Evolutionary conservation across 2,888 invertebrate species (phyloP), one percentile per base, ranked within the genome.

Genomic region (Drosophila kuntzei): DNA sequence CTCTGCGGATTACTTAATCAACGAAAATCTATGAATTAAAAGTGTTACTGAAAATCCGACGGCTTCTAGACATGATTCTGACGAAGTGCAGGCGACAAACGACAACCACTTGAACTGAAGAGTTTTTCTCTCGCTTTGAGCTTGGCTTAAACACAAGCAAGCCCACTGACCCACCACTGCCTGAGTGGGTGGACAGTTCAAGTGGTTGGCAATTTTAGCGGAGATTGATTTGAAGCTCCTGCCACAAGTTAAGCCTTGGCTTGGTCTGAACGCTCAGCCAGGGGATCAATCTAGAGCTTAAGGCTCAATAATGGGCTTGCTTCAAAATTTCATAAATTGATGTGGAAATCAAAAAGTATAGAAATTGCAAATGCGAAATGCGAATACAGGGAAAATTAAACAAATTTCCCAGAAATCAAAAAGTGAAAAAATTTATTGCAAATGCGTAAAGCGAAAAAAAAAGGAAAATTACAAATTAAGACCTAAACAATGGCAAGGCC

Each of bases 1-100:
- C 34, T 18, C 50, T 2, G 57, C 47, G 87, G 83, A 85, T 87
- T 88, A 87, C 85, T 84, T 81, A 87, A 87, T 80, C 78, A 72
- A 68, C 79, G 72, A 64, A 67, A 82, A 82, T 82, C 80, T 82
- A 85, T 88, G 88, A 87, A 87, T 87, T 88, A 79, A 87, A 82
- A 66, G 73, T 68, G 61, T 72, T 76, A 75, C 55, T 59, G 76
- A 58, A 76, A 87, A 82, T 84, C 80, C 80, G 36, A 4, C 64
- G 36, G 83, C 62, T 65, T 70, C 54, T 36, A 41, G 16, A 8
- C 39, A 55, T 43, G 47, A 65, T 81, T 79, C 64, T 64, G 22
- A 29, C 32, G 76, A 76, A 82, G 2, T 18, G 12, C 32, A 25
- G 44, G 8, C 55, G 9, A n/a, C 20, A 25, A 41, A 8, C 55